phyloP scores from a whole-genome alignment of 2,113 vertebrate genomes.

The Damaliscus lunatus region DNA sequence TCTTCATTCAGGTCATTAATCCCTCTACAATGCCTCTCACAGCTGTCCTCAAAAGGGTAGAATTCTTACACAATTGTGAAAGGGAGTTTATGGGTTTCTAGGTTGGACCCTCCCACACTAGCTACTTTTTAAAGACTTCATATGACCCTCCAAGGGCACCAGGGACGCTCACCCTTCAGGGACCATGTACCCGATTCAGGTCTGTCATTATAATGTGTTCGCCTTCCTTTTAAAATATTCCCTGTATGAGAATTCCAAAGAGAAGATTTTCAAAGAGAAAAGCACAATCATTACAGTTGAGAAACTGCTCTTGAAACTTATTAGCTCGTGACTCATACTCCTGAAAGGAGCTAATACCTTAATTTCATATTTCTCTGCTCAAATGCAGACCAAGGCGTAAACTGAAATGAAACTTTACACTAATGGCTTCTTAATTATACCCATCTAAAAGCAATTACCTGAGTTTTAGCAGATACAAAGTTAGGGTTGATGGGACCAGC shows the following conservation, averaged over 20 bases:
- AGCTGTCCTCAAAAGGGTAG: neutral
- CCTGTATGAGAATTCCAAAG: conserved; percentile 70
- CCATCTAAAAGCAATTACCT: conserved; percentile 88
- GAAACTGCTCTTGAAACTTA: conserved; percentile 81
- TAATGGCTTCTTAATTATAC: conserved; percentile 88
- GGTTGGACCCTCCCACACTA: neutral
- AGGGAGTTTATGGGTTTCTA: neutral
- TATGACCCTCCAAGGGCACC: neutral
- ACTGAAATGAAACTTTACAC: conserved; percentile 84
- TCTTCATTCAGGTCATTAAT: neutral
- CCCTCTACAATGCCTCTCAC: neutral
- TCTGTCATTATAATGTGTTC: conserved; percentile 23
- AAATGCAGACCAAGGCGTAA: conserved; percentile 86
- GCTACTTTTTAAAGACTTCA: neutral
- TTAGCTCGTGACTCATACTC: conserved; percentile 82
- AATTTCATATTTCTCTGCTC: conserved; percentile 87
- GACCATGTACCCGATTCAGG: neutral
- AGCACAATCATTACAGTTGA: conserved; percentile 76
- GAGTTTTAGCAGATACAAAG: conserved; percentile 83
- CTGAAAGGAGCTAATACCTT: conserved; percentile 83
- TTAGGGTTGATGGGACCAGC: conserved; percentile 78
- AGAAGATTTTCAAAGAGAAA: conserved; percentile 71
- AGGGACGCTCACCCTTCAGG: neutral
- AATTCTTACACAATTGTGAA: neutral
- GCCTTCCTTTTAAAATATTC: conserved; percentile 52